phyloP scores from a whole-genome alignment of 1,140 invertebrate species.

The Scaptomyza hsui region DNA sequence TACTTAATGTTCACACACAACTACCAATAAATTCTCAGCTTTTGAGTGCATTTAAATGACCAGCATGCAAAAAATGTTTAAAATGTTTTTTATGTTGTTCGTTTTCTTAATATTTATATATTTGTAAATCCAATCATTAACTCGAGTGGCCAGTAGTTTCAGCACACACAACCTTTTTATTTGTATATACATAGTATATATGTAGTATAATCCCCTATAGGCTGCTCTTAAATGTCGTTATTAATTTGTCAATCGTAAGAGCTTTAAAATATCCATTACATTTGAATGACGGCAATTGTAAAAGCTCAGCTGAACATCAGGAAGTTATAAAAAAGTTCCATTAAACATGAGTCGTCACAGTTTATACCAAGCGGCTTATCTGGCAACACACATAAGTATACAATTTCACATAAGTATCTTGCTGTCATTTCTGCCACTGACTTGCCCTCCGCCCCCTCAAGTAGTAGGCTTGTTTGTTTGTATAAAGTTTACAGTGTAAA shows the following conservation, averaged over 20 bases:
- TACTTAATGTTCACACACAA: neutral
- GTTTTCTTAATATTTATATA: slow-evolving; percentile 1
- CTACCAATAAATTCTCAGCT: slow-evolving; percentile 8
- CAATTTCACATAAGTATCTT: slow-evolving; percentile 48
- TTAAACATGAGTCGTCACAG: slow-evolving; percentile 55
- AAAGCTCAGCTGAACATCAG: slow-evolving; percentile 43
- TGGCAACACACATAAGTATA: slow-evolving; percentile 40
- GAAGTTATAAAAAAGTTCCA: slow-evolving; percentile 78
- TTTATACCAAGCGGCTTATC: slow-evolving; percentile 70
- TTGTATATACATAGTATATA: slow-evolving; percentile 7
- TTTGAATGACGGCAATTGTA: slow-evolving; percentile 54
- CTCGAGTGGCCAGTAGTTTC: too few relatives aligned
- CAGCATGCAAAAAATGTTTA: too few relatives aligned
- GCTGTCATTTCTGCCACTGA: neutral
- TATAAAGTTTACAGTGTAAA: slow-evolving; percentile 33
- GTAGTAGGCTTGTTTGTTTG: slow-evolving; percentile 6
- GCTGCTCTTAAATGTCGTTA: slow-evolving; percentile 12
- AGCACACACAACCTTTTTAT: too few relatives aligned
- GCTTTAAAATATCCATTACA: slow-evolving; percentile 64
- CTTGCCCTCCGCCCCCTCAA: neutral
- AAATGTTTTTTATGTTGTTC: too few relatives aligned
- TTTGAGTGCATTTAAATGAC: neutral
- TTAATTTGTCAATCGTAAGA: slow-evolving; percentile 59
- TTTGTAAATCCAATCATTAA: slow-evolving; percentile 1
- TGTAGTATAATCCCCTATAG: slow-evolving; percentile 21